A percentile compares a stretch with the other conserved stretches of the same genome.
These are phyloP conservation scores for Leucophora obtusa DNA, from an alignment of 2,888 invertebrate genomes.

Conservation along the genomic window DNA sequence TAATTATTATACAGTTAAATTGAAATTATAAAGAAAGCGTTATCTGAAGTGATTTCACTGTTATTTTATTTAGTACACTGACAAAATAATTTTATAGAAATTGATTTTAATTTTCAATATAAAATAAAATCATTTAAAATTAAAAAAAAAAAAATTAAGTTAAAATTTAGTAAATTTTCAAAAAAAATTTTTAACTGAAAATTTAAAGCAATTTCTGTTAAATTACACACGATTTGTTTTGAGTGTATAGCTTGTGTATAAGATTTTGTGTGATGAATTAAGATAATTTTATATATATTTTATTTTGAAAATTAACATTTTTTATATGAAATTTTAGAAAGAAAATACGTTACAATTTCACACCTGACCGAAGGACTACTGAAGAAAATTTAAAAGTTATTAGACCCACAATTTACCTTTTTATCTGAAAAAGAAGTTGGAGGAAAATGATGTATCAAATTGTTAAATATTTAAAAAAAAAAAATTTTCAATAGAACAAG, in stretches of 20 bases:
- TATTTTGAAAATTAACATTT: not conserved
- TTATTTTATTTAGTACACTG: not conserved
- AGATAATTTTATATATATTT: too few species aligned
- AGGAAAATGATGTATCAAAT: not conserved
- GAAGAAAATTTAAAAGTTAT: not conserved
- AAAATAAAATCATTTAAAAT: too few species aligned
- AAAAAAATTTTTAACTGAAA: too few species aligned
- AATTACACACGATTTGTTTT: too few species aligned
- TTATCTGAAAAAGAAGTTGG: not conserved
- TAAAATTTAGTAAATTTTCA: too few species aligned
- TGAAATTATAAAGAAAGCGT: slow-evolving; percentile 31
- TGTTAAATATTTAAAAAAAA: not conserved
- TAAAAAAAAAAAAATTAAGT: too few species aligned
- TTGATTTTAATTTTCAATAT: not conserved
- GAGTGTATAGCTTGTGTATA: too few species aligned
- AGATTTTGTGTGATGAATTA: too few species aligned
- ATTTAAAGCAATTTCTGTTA: too few species aligned
- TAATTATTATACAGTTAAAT: slow-evolving; percentile 59
- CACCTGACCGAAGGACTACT: slow-evolving; percentile 30
- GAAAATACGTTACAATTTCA: slow-evolving; percentile 9
- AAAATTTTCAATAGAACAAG: too few species aligned
- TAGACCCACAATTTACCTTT: not conserved
- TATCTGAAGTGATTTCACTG: not conserved
- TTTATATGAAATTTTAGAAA: slow-evolving; percentile 3
- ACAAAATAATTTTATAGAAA: too few species aligned